Conservation (phyloP, 1,140 invertebrate species). For the Pachypeltis micranthus region DNA sequence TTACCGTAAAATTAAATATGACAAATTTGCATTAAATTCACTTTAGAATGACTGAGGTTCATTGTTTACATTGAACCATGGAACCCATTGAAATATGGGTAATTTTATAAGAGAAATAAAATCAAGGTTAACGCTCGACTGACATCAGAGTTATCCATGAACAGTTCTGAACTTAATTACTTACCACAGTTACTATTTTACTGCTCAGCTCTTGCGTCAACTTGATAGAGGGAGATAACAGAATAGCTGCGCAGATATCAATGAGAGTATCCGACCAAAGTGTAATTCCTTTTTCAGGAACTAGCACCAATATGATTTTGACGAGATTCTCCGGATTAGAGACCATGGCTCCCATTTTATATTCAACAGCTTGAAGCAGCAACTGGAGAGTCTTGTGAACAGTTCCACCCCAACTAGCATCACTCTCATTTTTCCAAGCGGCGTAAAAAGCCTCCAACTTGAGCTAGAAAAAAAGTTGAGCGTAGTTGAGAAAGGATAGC, state of each 20-base stretch:
- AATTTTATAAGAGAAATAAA: no score
- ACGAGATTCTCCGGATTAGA: constrained; percentile 42
- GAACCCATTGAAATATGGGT: no score
- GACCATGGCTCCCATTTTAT: constrained; percentile 50
- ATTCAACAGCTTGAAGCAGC: constrained; percentile 45
- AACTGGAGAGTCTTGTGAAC: constrained; percentile 39
- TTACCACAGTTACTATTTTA: constrained; percentile 42
- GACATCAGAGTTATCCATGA: no score
- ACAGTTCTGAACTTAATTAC: no score
- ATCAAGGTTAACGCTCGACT: no score
- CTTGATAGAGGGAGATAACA: constrained; percentile 45
- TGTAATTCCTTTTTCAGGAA: constrained; percentile 31
- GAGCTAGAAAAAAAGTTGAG: no score
- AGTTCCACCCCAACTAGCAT: not conserved
- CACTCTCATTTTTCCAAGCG: constrained; percentile 11
- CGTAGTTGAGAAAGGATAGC: no score
- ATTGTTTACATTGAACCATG: no score
- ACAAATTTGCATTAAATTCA: no score
- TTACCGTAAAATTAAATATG: no score
- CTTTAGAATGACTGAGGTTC: no score
- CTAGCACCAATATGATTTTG: constrained; percentile 38
- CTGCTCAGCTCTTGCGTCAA: constrained; percentile 53
- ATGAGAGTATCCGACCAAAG: not conserved
- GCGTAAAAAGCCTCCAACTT: constrained; percentile 16
- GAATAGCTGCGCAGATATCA: constrained; percentile 44